Percentiles rank a stretch among this genome's conserved stretches.
Evolutionary conservation across 2,797 vertebrate species (phyloP).

Genomic region (Parauchenoglanis ngamensis): DNA sequence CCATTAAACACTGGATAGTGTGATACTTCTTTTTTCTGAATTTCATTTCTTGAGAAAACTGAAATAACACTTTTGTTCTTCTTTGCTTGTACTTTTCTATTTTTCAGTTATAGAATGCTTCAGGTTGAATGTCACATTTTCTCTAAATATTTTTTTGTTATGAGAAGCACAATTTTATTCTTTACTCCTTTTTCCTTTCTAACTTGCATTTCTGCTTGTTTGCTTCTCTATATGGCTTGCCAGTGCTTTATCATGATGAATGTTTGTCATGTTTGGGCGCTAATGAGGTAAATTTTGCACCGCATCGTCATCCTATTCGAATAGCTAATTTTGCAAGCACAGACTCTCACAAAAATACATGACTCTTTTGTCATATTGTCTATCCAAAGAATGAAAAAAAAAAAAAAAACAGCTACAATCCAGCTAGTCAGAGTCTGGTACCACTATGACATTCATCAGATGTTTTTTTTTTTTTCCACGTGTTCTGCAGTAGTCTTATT

Average conservation of each 20-base stretch:
- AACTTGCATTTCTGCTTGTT: constrained; percentile 72
- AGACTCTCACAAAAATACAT: constrained; percentile 15
- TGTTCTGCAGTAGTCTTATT: constrained; percentile 1
- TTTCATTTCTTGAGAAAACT: constrained; percentile 30
- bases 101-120: constrained; percentile 62
- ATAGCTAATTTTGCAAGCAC: constrained; percentile 10
- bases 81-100: constrained; percentile 47
- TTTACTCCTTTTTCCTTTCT: constrained; percentile 65
- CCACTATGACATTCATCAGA: constrained; percentile 46
- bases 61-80: constrained; percentile 30
- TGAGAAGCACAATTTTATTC: constrained; percentile 55
- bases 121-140: constrained; percentile 57
- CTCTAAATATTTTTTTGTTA: constrained; percentile 50
- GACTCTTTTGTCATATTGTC: constrained; percentile 13
- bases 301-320: constrained; percentile 40
- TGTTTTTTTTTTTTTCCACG: background rate
- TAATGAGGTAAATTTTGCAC: constrained; percentile 75
- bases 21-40: constrained; percentile 20
- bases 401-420: background rate
- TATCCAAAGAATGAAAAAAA: background rate
- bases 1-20: constrained; percentile 36
- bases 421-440: constrained; percentile 21
- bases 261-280: constrained; percentile 71
- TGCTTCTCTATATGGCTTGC: constrained; percentile 73
- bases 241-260: constrained; percentile 78